These are phyloP conservation scores for Trachymyrmex septentrionalis DNA, from an alignment of 1,140 invertebrate genomes.

Conservation along the genomic window DNA sequence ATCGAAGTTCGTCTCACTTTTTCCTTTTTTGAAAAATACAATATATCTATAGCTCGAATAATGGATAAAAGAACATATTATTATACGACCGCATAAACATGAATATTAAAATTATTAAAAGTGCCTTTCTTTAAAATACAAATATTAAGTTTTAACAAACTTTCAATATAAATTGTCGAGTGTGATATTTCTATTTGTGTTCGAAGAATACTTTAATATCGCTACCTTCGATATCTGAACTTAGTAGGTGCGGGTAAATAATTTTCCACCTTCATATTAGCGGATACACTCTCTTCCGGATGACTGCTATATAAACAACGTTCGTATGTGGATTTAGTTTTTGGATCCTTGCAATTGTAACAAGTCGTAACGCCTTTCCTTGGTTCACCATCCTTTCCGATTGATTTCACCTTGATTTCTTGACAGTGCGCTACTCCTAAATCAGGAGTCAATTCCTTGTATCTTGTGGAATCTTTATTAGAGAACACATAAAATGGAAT, in stretches of 20 bases:
- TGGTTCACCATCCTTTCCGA: background rate
- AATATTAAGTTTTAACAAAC: background rate
- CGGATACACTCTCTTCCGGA: conserved; percentile 89
- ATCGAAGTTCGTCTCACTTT: background rate
- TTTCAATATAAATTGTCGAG: background rate
- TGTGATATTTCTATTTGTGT: background rate
- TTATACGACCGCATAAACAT: background rate
- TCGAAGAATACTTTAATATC: background rate
- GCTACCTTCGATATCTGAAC: conserved; percentile 26
- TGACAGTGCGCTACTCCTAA: conserved; percentile 75
- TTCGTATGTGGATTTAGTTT: conserved; percentile 91
- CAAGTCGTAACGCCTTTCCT: conserved; percentile 85
- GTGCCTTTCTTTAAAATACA: background rate
- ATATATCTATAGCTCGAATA: too few relatives aligned
- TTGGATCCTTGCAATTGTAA: conserved; percentile 89
- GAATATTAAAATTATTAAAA: background rate
- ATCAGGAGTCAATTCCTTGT: conserved; percentile 71
- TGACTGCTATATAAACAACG: conserved; percentile 90
- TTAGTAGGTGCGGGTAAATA: background rate
- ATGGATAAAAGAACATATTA: background rate
- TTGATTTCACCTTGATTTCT: conserved; percentile 65
- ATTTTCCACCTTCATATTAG: conserved; percentile 82
- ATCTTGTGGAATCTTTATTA: conserved; percentile 61
- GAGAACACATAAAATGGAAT: conserved; percentile 66
- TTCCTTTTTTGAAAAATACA: too few relatives aligned